These are phyloP conservation scores for Lepilemur ruficaudatus DNA, from an alignment of 2,797 vertebrate species.

Conservation along the genomic window DNA sequence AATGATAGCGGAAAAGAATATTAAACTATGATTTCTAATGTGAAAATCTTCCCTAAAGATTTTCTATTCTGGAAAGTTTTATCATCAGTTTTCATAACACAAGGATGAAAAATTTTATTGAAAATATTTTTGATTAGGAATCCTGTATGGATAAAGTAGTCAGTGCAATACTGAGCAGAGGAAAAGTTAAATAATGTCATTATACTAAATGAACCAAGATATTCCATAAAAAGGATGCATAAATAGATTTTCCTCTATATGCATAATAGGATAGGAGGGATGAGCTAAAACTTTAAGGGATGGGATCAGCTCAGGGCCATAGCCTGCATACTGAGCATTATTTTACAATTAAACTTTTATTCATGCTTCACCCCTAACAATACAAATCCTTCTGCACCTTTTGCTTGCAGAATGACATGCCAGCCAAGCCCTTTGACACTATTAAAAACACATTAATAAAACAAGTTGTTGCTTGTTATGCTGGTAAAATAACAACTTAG, in stretches of 20 bases:
- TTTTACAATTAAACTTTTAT: neutral
- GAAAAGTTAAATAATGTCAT: neutral
- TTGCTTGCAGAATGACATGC: conserved; percentile 1
- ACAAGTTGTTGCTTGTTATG: conserved; percentile 52
- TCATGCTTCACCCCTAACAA: neutral
- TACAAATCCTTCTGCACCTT: neutral
- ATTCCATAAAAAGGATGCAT: neutral
- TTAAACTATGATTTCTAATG: neutral
- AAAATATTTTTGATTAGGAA: neutral
- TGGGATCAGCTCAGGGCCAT: neutral
- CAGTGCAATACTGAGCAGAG: neutral
- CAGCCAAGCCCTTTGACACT: neutral
- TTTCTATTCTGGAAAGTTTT: neutral
- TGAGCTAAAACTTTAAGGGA: neutral
- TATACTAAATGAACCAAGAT: neutral
- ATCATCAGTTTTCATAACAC: neutral
- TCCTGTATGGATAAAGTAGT: neutral
- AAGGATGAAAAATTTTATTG: neutral
- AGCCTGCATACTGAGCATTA: conserved; percentile 41
- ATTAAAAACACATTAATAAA: conserved; percentile 39
- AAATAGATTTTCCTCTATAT: neutral
- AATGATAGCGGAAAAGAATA: neutral
- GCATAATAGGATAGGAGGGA: neutral
- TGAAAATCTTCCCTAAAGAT: neutral
- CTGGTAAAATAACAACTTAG: conserved; percentile 26